Conservation (phyloP, 2,797 vertebrate species). For the Notolepis coatsorum region DNA sequence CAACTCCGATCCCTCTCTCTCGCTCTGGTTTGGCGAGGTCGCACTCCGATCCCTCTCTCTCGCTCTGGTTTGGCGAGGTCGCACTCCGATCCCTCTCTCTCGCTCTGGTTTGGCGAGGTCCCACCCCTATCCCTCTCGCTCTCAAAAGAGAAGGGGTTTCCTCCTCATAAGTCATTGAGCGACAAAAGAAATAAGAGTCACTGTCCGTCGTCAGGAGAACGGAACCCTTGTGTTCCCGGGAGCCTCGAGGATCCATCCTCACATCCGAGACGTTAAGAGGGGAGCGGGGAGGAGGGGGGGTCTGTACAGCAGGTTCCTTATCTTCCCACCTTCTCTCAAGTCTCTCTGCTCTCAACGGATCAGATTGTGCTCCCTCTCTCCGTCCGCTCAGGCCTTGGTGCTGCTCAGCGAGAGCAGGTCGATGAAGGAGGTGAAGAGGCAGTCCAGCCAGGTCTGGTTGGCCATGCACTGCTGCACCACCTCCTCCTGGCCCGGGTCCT, state of each 20-base stretch:
- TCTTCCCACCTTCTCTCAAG: slow-evolving; percentile 31
- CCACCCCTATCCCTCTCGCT: slow-evolving; percentile 40
- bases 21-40: too few species aligned
- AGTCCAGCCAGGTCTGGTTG: slow-evolving; percentile 94
- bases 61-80: too few species aligned
- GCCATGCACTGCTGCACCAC: slow-evolving; percentile 97
- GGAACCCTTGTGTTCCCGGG: slow-evolving; percentile 56
- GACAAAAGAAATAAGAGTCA: slow-evolving; percentile 70
- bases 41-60: too few species aligned
- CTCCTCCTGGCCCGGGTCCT: slow-evolving; percentile 95
- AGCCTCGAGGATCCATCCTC: slow-evolving; percentile 68
- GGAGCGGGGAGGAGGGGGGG: slow-evolving; percentile 24
- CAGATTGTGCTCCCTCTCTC: too few species aligned
- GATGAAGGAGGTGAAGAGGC: slow-evolving; percentile 92
- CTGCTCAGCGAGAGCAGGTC: slow-evolving; percentile 93
- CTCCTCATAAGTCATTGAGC: slow-evolving; percentile 70
- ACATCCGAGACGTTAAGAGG: slow-evolving; percentile 65
- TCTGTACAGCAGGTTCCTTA: slow-evolving; percentile 73
- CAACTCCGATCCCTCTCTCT: slow-evolving; percentile 61
- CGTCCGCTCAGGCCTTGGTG: slow-evolving; percentile 78
- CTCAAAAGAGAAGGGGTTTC: slow-evolving; percentile 65
- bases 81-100: slow-evolving; percentile 17
- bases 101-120: slow-evolving; percentile 40
- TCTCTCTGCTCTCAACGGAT: slow-evolving; percentile 13
- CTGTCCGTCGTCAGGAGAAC: slow-evolving; percentile 66